Percentiles rank a stretch among this genome's conserved stretches.
phyloP scores from a whole-genome alignment of 2,113 vertebrate genomes.

The Dascyllus trimaculatus region DNA sequence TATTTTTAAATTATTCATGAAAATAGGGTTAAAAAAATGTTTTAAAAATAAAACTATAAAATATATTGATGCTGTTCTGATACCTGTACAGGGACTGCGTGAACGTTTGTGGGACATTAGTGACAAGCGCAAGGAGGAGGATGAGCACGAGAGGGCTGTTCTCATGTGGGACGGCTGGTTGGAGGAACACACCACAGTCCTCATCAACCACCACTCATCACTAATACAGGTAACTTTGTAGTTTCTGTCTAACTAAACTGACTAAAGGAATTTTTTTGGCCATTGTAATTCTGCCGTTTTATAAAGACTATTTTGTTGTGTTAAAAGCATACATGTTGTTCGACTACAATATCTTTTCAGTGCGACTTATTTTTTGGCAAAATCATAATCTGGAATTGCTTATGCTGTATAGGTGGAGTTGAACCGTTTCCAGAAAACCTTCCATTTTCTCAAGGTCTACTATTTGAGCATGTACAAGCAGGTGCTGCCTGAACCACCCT shows the following conservation, averaged over 20 bases:
- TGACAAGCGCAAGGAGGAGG: conserved; percentile 88
- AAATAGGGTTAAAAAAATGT: background rate
- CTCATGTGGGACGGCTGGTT: conserved; percentile 88
- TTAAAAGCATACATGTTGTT: background rate
- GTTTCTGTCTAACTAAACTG: background rate
- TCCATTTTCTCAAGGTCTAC: conserved; percentile 88
- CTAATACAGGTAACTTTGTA: conserved; percentile 89
- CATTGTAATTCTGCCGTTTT: background rate
- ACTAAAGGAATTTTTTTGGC: background rate
- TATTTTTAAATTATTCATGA: background rate
- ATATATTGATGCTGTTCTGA: background rate
- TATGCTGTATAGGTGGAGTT: conserved; percentile 87
- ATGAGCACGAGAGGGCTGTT: conserved; percentile 83
- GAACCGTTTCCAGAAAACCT: conserved; percentile 90
- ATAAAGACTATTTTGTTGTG: background rate
- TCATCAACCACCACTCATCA: conserved; percentile 89
- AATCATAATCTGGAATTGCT: conserved; percentile 8
- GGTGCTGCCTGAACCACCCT: conserved; percentile 67
- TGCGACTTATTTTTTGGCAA: background rate
- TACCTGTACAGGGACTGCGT: conserved; percentile 85
- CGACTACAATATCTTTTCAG: background rate
- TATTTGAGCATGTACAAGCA: conserved; percentile 87
- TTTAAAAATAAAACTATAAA: background rate
- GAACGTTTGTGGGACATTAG: conserved; percentile 92
- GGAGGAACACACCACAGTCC: conserved; percentile 79